These are phyloP conservation scores for Zosterops japonicus DNA, from an alignment of 2,113 vertebrate genomes.

Conservation along the genomic window DNA sequence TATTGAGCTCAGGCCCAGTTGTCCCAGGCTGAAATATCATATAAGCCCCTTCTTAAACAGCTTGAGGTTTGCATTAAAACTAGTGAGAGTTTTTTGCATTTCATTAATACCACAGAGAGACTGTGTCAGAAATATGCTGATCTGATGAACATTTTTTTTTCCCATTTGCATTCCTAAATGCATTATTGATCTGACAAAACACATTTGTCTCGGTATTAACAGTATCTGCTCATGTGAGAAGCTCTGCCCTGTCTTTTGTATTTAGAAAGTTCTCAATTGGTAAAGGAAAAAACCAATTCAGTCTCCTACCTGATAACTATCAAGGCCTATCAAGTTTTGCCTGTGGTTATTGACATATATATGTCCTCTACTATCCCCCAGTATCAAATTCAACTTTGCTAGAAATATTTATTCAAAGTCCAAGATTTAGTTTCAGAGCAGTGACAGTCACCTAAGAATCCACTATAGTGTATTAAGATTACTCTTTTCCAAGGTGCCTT, in stretches of 20 bases:
- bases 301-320: background rate
- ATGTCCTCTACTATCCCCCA: background rate
- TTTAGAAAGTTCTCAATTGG: background rate
- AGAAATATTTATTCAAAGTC: background rate
- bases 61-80: constrained; percentile 6
- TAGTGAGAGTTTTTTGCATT: background rate
- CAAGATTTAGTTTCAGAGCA: background rate
- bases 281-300: background rate
- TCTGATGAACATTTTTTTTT: background rate
- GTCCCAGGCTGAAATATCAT: background rate
- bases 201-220: background rate
- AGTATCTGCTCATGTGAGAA: background rate
- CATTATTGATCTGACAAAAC: background rate
- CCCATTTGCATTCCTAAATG: background rate
- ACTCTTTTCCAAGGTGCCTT: background rate
- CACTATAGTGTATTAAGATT: background rate
- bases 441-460: background rate
- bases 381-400: background rate
- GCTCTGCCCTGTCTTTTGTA: background rate
- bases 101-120: background rate
- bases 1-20: constrained; percentile 13
- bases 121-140: background rate
- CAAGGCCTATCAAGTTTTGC: background rate
- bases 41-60: constrained; percentile 35
- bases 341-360: background rate